Percentiles rank a stretch among this genome's conserved stretches.
These are phyloP conservation scores for Hippocampus comes DNA, from an alignment of 2,113 vertebrate species.

Conservation along the genomic window DNA sequence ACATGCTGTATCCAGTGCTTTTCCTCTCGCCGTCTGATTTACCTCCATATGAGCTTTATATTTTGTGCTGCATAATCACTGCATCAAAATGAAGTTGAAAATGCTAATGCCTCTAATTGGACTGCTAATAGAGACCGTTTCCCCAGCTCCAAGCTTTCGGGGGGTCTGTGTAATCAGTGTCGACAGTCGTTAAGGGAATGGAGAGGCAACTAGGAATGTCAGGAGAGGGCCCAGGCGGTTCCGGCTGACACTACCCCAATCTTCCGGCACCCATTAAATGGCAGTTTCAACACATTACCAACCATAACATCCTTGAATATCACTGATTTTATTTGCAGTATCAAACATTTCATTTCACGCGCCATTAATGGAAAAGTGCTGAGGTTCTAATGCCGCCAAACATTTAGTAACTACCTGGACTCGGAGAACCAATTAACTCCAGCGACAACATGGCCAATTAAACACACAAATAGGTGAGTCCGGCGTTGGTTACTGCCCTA, in stretches of 20 bases:
- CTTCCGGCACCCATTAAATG: slow-evolving; percentile 99
- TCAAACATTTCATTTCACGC: slow-evolving; percentile 99
- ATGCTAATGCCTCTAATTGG: slow-evolving; percentile 99
- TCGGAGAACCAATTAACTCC: slow-evolving; percentile 99
- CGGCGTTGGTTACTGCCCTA: slow-evolving; percentile 72
- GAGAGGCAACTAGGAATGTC: slow-evolving; percentile 99
- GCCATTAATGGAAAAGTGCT: slow-evolving; percentile 99
- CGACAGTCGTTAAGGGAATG: slow-evolving; percentile 99
- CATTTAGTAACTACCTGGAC: slow-evolving; percentile 99
- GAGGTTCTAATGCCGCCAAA: slow-evolving; percentile 99
- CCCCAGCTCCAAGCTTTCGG: slow-evolving; percentile 95
- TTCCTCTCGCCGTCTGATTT: slow-evolving; percentile 47
- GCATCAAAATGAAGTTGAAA: slow-evolving; percentile 96
- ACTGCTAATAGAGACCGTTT: slow-evolving; percentile 99
- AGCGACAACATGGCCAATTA: slow-evolving; percentile 99
- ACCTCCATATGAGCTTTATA: slow-evolving; percentile 58
- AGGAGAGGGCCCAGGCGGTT: slow-evolving; percentile 98
- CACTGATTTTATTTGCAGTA: slow-evolving; percentile 99
- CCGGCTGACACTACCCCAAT: slow-evolving; percentile 99
- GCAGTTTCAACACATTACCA: slow-evolving; percentile 99
- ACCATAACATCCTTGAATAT: slow-evolving; percentile 99
- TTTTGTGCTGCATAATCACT: slow-evolving; percentile 72
- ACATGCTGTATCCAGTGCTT: slow-evolving; percentile 5
- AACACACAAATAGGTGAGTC: slow-evolving; percentile 98
- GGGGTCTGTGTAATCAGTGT: slow-evolving; percentile 99